phyloP scores from a whole-genome alignment of 2,888 invertebrate species.

The Adelphocoris suturalis region DNA sequence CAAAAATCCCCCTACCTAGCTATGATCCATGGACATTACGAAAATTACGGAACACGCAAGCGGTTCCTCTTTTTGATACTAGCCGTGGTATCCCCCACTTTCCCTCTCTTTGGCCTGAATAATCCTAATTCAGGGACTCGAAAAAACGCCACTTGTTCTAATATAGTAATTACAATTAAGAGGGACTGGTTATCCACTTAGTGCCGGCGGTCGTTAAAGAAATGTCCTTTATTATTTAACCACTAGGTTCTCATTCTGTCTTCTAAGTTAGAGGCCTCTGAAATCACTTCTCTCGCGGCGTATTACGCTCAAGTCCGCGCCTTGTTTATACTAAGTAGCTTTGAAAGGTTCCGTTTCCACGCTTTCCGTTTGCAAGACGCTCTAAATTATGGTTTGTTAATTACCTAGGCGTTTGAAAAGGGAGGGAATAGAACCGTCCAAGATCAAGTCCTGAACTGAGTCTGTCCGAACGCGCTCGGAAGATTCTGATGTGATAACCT shows the following conservation, averaged over 20 bases:
- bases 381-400: too few species aligned
- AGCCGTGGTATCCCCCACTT: constrained; percentile 18
- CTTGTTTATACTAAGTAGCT: constrained; percentile 39
- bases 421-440: too few species aligned
- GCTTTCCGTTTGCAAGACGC: background rate
- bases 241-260: constrained; percentile 32
- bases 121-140: constrained; percentile 24
- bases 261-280: constrained; percentile 26
- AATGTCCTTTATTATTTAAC: constrained; percentile 58
- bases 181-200: constrained; percentile 60
- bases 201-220: constrained; percentile 56
- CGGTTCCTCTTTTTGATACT: constrained; percentile 22
- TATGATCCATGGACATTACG: constrained; percentile 12
- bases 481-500: too few species aligned
- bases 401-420: too few species aligned
- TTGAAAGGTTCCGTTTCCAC: background rate
- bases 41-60: constrained; percentile 27
- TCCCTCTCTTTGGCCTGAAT: constrained; percentile 24
- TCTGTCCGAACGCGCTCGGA: too few species aligned
- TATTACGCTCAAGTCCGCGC: constrained; percentile 50
- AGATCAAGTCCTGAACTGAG: too few species aligned
- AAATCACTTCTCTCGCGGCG: constrained; percentile 37
- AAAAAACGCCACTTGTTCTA: constrained; percentile 56
- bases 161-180: constrained; percentile 53
- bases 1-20: background rate